Evolutionary conservation across 1,140 invertebrate genomes (phyloP).

Genomic region (Trinorchestia longiramus): DNA sequence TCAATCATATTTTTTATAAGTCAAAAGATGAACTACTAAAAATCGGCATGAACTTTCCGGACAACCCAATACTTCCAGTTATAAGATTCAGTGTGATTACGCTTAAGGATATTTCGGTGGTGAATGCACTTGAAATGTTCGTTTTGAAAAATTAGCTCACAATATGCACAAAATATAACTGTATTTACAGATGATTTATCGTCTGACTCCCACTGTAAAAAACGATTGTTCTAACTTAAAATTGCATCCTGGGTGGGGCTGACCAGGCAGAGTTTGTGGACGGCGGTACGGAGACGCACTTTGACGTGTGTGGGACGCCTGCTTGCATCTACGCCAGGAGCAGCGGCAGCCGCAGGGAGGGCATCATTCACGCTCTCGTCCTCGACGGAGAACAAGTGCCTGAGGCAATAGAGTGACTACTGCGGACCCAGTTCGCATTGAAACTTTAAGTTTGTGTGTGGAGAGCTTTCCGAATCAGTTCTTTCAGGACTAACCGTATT

Average conservation of each 20-base stretch:
- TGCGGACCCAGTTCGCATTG: background rate
- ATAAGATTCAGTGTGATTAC: too few species aligned
- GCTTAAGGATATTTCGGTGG: too few species aligned
- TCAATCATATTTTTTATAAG: too few species aligned
- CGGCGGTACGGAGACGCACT: constrained; percentile 85
- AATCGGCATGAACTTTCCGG: too few species aligned
- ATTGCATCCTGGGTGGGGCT: background rate
- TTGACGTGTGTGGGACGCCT: constrained; percentile 74
- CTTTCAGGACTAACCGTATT: background rate
- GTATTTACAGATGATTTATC: too few species aligned
- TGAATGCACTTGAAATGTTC: too few species aligned
- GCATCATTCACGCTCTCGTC: constrained; percentile 72
- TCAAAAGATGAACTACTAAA: too few species aligned
- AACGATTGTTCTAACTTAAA: background rate
- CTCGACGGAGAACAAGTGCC: constrained; percentile 30
- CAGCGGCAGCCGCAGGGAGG: constrained; percentile 71
- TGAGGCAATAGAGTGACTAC: constrained; percentile 20
- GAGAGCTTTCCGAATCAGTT: background rate
- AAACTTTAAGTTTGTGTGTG: background rate
- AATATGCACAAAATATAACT: too few species aligned
- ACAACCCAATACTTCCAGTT: too few species aligned
- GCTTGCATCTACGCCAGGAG: constrained; percentile 77
- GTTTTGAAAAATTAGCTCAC: too few species aligned
- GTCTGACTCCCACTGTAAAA: background rate
- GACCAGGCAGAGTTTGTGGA: constrained; percentile 82